These are phyloP conservation scores for Puntigrus tetrazona DNA, from an alignment of 2,113 vertebrate genomes.

Conservation along the genomic window DNA sequence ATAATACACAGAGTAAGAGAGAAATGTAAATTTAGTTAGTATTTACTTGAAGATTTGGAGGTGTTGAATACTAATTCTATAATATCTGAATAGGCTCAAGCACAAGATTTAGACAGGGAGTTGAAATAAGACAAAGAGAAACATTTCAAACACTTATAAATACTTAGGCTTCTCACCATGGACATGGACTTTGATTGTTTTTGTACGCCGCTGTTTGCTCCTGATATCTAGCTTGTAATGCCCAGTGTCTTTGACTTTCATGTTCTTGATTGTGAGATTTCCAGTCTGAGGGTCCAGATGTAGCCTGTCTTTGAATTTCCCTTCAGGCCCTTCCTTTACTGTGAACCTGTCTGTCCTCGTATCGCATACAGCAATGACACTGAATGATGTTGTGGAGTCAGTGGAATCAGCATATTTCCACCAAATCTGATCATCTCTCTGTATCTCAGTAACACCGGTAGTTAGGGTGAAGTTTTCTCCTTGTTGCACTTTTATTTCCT, in stretches of 20 bases:
- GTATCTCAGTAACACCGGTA: neutral
- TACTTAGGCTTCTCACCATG: neutral
- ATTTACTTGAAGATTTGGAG: neutral
- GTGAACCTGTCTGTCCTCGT: neutral
- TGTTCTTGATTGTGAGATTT: neutral
- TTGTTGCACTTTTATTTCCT: neutral
- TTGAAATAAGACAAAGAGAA: too few species aligned
- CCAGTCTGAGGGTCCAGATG: neutral
- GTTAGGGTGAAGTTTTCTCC: neutral
- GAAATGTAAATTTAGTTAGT: neutral
- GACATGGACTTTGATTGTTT: neutral
- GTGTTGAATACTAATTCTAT: neutral
- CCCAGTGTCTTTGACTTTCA: neutral
- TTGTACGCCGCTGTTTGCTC: neutral
- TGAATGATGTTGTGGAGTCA: neutral
- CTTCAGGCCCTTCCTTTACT: neutral
- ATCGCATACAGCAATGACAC: neutral
- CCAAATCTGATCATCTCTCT: neutral
- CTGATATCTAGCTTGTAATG: neutral
- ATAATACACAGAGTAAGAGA: neutral
- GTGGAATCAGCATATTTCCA: neutral
- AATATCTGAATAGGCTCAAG: neutral
- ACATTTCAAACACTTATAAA: neutral
- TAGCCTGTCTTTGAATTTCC: conserved; percentile 4
- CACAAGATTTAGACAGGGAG: neutral